Percentiles rank a stretch among this genome's conserved stretches.
phyloP scores from a whole-genome alignment of 2,797 vertebrate genomes.

The Tragopan temminckii region DNA sequence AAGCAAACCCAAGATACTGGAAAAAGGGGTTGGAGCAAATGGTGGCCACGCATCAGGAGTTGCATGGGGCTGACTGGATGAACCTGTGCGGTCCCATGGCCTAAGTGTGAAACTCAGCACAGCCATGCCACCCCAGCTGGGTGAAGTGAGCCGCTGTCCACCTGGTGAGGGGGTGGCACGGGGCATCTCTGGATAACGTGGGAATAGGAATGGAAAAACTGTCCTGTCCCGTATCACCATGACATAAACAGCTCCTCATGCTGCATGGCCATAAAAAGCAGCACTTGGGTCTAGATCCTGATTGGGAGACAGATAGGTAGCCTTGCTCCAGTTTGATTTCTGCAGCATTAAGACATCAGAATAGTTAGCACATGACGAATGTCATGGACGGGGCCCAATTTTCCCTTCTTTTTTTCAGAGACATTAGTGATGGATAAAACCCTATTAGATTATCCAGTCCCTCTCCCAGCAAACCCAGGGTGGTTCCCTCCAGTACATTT shows the following conservation, averaged over 20 bases:
- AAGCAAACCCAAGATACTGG: background rate
- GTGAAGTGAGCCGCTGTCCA: background rate
- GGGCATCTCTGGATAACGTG: slow-evolving; percentile 1
- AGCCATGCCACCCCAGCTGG: background rate
- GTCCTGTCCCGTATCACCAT: background rate
- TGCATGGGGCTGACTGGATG: background rate
- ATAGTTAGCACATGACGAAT: slow-evolving; percentile 71
- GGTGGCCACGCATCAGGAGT: background rate
- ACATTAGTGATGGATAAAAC: slow-evolving; percentile 66
- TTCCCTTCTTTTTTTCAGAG: slow-evolving; percentile 66
- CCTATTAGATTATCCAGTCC: slow-evolving; percentile 66
- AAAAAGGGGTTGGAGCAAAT: background rate
- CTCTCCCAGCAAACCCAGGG: slow-evolving; percentile 71
- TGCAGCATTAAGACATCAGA: slow-evolving; percentile 70
- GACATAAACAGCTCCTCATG: slow-evolving; percentile 32
- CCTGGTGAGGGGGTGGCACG: background rate
- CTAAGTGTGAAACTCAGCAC: background rate
- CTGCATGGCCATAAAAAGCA: slow-evolving; percentile 74
- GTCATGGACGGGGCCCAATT: slow-evolving; percentile 63
- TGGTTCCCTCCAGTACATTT: slow-evolving; percentile 76
- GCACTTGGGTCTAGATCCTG: slow-evolving; percentile 53
- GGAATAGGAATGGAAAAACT: slow-evolving; percentile 38
- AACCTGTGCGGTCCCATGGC: background rate
- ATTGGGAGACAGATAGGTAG: slow-evolving; percentile 71
- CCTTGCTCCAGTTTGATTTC: slow-evolving; percentile 65